These are phyloP conservation scores for Poecilia wingei DNA, from an alignment of 2,797 vertebrate species.

Conservation along the genomic window DNA sequence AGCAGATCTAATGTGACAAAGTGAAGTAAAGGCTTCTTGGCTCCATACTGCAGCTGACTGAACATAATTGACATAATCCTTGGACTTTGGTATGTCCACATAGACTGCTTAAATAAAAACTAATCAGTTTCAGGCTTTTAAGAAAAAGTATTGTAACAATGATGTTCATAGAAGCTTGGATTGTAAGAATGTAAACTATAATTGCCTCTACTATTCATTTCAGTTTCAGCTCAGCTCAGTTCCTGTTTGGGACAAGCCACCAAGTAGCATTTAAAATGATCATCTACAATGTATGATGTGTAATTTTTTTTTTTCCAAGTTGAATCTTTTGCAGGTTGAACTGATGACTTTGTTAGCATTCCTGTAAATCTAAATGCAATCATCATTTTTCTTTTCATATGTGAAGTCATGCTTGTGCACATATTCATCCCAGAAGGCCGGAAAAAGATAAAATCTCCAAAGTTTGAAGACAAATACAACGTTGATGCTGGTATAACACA, in stretches of 20 bases:
- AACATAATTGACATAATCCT: constrained; percentile 47
- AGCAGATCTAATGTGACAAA: constrained; percentile 90
- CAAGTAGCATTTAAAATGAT: not conserved
- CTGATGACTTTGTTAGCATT: not conserved
- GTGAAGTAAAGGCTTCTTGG: constrained; percentile 81
- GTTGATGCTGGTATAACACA: not conserved
- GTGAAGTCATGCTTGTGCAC: not conserved
- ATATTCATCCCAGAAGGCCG: not conserved
- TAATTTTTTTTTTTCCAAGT: no score
- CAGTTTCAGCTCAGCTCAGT: not conserved
- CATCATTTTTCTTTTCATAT: not conserved
- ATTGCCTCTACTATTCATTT: not conserved
- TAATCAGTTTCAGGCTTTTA: constrained; percentile 20
- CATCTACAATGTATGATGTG: not conserved
- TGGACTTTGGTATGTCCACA: constrained; percentile 1
- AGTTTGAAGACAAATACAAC: not conserved
- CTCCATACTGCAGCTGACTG: constrained; percentile 77
- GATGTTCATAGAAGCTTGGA: not conserved
- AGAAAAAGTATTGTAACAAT: not conserved
- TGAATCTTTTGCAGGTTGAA: not conserved
- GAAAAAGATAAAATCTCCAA: not conserved
- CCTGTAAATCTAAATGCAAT: not conserved
- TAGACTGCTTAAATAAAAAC: not conserved
- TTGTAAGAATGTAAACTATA: not conserved
- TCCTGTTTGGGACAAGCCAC: not conserved